Base-by-base conservation (phyloP, 37 sponge, comb jelly and placozoan genomes). In the Beroe ovata region DNA sequence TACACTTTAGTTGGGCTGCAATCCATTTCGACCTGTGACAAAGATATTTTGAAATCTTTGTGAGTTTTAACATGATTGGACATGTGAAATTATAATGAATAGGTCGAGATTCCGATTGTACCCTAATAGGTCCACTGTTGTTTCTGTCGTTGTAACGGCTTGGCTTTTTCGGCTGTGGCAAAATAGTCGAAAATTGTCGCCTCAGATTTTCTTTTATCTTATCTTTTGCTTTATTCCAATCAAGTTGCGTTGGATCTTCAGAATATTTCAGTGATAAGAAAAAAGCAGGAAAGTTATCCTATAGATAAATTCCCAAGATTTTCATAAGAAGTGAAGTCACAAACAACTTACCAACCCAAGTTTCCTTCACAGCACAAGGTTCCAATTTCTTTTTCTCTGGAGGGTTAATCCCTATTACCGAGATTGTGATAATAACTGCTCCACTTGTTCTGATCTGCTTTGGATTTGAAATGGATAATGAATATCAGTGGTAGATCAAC, bases 261-360 rank as follows among this genome's bases (percentile, higher is more conserved):
- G 21, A 61, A 26, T 16, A 47, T 16, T 47, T n/a, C n/a, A n/a
- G n/a, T n/a, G n/a, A n/a, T n/a, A n/a, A n/a, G n/a, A n/a, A n/a
- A n/a, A n/a, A n/a, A n/a, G n/a, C n/a, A n/a, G n/a, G n/a, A 21
- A 59, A 59, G 21, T 21, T 59, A 21, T 59, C 21, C 60, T 21
- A 59, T 59, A 21, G 20, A 59, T 59, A 20, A 59, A 59, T 59
- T 21, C 60, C 21, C 20, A 20, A 59, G 21, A 21, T 59, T 21
- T 21, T 59, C 64, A 88, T 8, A 8, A 8, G 39, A 28, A 60
- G n/a, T 8, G 2, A n/a, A n/a, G n/a, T n/a, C n/a, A n/a, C n/a
- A n/a, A n/a, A n/a, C n/a, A n/a, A n/a, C 90, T 90, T 64, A 96
- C 97, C 94, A 58, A 95, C 93, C 99, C 99, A 98, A 61, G 93